These are phyloP conservation scores for Himalopsyche tibetana DNA, from an alignment of 2,888 invertebrate species.

Conservation along the genomic window DNA sequence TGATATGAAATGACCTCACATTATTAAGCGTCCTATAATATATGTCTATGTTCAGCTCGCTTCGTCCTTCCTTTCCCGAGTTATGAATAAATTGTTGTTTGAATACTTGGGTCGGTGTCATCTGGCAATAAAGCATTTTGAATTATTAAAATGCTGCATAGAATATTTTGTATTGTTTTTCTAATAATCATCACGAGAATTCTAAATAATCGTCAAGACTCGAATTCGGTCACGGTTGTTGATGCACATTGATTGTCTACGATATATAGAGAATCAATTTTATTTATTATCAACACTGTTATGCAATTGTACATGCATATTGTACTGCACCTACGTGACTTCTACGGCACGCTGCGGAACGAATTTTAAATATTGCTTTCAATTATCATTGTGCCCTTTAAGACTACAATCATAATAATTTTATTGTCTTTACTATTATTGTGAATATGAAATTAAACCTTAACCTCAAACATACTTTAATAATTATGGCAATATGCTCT, in stretches of 20 bases:
- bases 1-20: no score
- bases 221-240: not conserved
- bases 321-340: not conserved
- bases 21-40: no score
- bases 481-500: not conserved
- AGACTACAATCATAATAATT: not conserved
- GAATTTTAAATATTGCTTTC: slow-evolving; percentile 17
- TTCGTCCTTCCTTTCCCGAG: no score
- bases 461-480: not conserved
- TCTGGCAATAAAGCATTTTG: no score
- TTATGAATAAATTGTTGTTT: no score
- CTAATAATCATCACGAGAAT: no score
- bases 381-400: not conserved
- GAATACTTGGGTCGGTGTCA: no score
- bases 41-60: no score
- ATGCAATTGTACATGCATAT: not conserved
- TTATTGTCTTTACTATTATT: not conserved
- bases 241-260: not conserved
- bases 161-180: no score
- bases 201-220: no score
- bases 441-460: not conserved
- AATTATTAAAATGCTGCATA: no score
- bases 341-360: not conserved
- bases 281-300: not conserved
- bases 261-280: not conserved